Conservation (phyloP, 2,113 vertebrate genomes). For the Mohoua ochrocephala region DNA sequence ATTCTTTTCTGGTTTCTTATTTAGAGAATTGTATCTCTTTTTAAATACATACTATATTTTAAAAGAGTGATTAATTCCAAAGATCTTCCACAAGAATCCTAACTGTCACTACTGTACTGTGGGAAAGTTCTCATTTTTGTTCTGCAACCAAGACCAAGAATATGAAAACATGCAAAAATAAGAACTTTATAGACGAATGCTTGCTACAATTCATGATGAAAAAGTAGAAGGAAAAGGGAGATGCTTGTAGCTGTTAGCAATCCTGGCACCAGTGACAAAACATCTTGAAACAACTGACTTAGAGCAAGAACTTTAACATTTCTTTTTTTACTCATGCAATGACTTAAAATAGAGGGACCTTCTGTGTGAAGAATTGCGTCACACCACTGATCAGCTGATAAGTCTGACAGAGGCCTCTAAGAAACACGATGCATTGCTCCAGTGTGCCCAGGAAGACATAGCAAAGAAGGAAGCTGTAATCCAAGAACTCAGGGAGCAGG, state of each 20-base stretch:
- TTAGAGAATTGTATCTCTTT: not conserved
- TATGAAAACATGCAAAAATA: not conserved
- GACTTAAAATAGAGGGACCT: constrained; percentile 79
- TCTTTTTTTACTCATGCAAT: not conserved
- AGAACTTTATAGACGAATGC: not conserved
- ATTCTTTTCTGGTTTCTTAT: not conserved
- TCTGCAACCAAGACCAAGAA: not conserved
- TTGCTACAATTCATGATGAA: not conserved
- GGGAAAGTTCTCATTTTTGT: not conserved
- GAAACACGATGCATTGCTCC: constrained; percentile 80
- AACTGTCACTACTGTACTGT: not conserved
- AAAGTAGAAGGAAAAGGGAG: not conserved
- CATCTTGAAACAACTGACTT: not conserved
- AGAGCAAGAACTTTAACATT: not conserved
- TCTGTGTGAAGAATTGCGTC: constrained; percentile 85
- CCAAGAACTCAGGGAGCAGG: constrained; percentile 80
- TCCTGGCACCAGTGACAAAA: not conserved
- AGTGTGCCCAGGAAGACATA: constrained; percentile 77
- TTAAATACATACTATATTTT: not conserved
- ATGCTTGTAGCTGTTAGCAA: not conserved
- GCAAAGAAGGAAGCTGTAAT: constrained; percentile 77
- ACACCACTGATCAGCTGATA: constrained; percentile 84
- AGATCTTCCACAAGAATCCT: not conserved
- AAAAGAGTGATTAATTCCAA: not conserved
- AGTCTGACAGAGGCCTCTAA: constrained; percentile 84